Base-by-base conservation (phyloP, 2,113 vertebrate species). In the Amblyopsis rosae region DNA sequence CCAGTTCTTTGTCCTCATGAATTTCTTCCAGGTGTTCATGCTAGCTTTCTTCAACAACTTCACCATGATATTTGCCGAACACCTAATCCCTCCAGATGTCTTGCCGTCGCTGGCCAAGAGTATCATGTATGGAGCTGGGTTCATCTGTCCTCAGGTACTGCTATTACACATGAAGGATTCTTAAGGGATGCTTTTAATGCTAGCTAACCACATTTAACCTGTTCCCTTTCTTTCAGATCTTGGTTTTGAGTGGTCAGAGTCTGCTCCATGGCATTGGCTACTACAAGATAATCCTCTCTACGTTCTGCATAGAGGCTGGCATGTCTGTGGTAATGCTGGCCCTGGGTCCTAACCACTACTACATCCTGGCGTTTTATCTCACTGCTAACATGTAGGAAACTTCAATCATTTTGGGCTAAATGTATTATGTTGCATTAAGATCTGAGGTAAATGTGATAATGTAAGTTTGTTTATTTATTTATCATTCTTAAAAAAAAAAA, bases 21-120 rank as follows among this genome's bases (percentile, higher is more conserved):
- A 96, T 91, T 97, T 96, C 81, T 96, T 94, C 79, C 95, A 96
- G 88, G 94, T 96, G 68, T 96, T 98, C 82, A 91, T 95, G 74
- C 71, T 95, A 51, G 91, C 94, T 4, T 94, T 97, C 86, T 94
- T 93, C 71, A 95, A 76, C 86, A 98, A 96, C 88, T 98, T 98
- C 69, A 94, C 95, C 85, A 92, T 98, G 82, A 97, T 98, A 77
- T 96, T 96, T 72, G 81, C 85, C 0, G 95, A 97, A 71, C 93
- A 93, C 70, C 93, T 98, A 67, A 95, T 98, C 81, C 95, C 95
- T 6, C 81, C 71, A 8, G 75, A 94, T 55, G 86, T 84, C 62
- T 92, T 98, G 63, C 92, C 95, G 6, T 90, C 94, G 2, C 80
- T 91, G 51, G 1, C 91, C 50, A 95, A 91, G 86, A 97, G 95